Evolutionary conservation across 30 jellyfish, hydroid and myxozoan genomes (phyloP), one percentile per base, ranked within the genome.

Genomic region (Turritopsis rubra): DNA sequence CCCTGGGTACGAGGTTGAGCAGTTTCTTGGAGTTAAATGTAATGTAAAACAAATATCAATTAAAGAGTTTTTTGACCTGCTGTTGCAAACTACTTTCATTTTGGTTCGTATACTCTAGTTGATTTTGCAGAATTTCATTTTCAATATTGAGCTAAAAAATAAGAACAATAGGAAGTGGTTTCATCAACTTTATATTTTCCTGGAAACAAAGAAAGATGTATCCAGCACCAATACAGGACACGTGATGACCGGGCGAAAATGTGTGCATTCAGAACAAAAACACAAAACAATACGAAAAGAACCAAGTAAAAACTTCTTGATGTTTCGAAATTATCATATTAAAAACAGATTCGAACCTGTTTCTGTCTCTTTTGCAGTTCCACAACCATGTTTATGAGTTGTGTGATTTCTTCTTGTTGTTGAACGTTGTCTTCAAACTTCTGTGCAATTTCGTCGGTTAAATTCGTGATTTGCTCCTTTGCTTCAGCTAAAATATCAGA

Each of bases 351-450:
- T n/a, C 60, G 23, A 19, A 91, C 97, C 96, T 91, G 95, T 79
- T 86, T 86, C 18, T 91, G 97, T 60, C 86, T 91, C 86, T 85
- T 77, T 75, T 91, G 97, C 85, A 91, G 81, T 70, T 91, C 97
- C 26, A 91, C 97, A 23, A 91, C 97, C 84, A 85, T 91, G 29
- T 54, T 74, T 0, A 91, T 91, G 21, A 91, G 91, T 53, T 91
- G 94, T 1, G 97, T 91, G 79, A 91, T 91, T 83, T 91, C 97
- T 75, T 91, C 97, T 91, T 91, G 97, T 80, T 91, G 97, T 9
- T 91, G 96, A 18, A 91, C 96, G 65, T 91, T 91, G 81, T 91
- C 97, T 79, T 91, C 97, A 75, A 91, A 91, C 76, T 91, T 91
- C 75, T 85, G 53, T 29, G 97, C 97, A 20, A 91, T 91, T 74